Percentiles rank a stretch among this genome's conserved stretches.
Conservation (phyloP, 2,113 vertebrate genomes). For the Meleagris gallopavo region DNA sequence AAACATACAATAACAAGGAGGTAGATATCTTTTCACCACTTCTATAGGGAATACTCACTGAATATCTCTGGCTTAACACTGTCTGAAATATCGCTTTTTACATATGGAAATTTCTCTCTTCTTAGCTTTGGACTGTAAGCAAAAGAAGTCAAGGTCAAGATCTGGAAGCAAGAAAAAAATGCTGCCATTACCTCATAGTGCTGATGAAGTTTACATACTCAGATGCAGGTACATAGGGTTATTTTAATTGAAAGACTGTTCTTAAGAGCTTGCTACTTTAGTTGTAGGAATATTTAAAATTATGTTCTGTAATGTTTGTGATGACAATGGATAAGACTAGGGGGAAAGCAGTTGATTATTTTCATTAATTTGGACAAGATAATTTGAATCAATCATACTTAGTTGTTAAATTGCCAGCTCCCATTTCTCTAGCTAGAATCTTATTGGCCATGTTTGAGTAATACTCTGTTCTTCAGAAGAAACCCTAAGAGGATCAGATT, state of each 20-base stretch:
- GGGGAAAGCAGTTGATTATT: not conserved
- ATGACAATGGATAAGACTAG: not conserved
- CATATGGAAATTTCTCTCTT: conserved; percentile 63
- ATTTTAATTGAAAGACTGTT: not conserved
- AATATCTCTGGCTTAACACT: conserved; percentile 10
- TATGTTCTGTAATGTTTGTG: not conserved
- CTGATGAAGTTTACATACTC: conserved; percentile 95
- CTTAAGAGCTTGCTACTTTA: not conserved
- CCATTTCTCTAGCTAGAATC: not conserved
- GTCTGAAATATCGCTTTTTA: conserved; percentile 55
- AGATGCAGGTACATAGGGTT: conserved; percentile 88
- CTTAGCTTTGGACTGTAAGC: conserved; percentile 91
- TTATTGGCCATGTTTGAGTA: not conserved
- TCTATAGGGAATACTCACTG: not conserved
- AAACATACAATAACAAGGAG: not conserved
- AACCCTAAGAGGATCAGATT: not conserved
- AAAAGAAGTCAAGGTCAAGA: conserved; percentile 92
- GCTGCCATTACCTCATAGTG: conserved; percentile 88
- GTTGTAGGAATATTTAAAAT: not conserved
- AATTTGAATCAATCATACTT: not conserved
- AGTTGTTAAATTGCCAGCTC: not conserved
- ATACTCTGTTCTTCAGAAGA: not conserved
- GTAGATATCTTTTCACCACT: conserved; percentile 20
- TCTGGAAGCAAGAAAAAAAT: conserved; percentile 92
- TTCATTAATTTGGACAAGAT: not conserved